These are phyloP conservation scores for Hololepta plana DNA, from an alignment of 2,888 invertebrate species.

Conservation along the genomic window DNA sequence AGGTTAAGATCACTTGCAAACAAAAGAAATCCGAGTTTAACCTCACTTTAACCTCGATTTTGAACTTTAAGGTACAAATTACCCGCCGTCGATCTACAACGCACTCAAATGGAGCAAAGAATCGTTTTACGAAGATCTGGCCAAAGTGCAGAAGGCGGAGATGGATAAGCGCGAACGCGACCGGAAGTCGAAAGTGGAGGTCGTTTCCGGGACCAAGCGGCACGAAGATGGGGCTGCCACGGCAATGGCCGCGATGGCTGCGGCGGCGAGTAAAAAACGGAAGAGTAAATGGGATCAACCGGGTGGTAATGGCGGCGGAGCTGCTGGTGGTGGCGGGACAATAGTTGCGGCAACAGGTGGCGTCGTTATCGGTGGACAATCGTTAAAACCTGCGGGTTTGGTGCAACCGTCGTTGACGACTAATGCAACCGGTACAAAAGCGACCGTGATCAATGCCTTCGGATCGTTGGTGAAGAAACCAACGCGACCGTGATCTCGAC, in stretches of 20 bases:
- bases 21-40: no score
- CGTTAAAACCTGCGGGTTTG: conserved; percentile 48
- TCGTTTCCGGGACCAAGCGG: conserved; percentile 46
- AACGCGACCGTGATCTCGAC: conserved; percentile 15
- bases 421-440: conserved; percentile 74
- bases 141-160: conserved; percentile 73
- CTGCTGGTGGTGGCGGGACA: no score
- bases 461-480: conserved; percentile 77
- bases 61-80: conserved; percentile 54
- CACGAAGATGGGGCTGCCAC: conserved; percentile 55
- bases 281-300: conserved; percentile 92
- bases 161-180: conserved; percentile 89
- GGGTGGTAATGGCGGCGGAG: conserved; percentile 32
- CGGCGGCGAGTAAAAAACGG: no score
- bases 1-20: conserved; percentile 25
- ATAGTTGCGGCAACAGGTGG: no score
- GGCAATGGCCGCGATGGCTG: no score
- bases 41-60: neutral
- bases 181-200: conserved; percentile 71
- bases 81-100: conserved; percentile 84
- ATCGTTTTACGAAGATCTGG: conserved; percentile 85
- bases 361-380: conserved; percentile 32
- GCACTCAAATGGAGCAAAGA: conserved; percentile 83
- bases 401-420: conserved; percentile 60
- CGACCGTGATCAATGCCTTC: conserved; percentile 84